Conservation (phyloP, 1,140 invertebrate species). For the Thalassaphorura encarpata region DNA sequence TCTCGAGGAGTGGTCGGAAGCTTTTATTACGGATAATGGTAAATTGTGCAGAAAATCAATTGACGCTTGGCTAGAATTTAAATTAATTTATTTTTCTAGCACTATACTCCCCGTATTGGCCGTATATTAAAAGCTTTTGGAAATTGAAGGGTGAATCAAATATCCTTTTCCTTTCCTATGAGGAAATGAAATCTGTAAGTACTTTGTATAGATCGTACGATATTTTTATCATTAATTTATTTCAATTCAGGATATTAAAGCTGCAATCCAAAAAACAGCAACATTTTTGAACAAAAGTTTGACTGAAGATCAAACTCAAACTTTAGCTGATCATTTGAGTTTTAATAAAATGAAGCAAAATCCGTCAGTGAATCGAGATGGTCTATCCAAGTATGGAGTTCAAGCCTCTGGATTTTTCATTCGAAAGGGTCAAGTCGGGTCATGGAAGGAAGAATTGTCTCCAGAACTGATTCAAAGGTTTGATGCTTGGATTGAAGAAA, state of each 20-base stretch:
- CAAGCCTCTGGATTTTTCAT: too few relatives aligned
- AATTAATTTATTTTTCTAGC: conserved; percentile 9
- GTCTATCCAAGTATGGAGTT: not conserved
- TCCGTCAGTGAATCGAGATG: conserved; percentile 51
- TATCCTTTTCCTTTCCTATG: conserved; percentile 26
- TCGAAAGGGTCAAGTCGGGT: conserved; percentile 18
- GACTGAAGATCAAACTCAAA: conserved; percentile 50
- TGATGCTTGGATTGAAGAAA: conserved; percentile 15
- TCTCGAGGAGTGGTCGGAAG: not conserved
- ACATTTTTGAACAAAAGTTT: conserved; percentile 58
- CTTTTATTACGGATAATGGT: conserved; percentile 11
- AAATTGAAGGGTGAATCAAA: conserved; percentile 18
- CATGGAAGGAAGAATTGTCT: conserved; percentile 16
- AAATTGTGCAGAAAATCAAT: too few relatives aligned
- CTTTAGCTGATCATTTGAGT: conserved; percentile 58
- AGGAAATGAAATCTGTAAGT: conserved; percentile 29
- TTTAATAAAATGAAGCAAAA: conserved; percentile 72
- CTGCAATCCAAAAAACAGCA: conserved; percentile 54
- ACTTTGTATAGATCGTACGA: too few relatives aligned
- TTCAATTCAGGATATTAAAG: conserved; percentile 49
- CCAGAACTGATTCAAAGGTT: conserved; percentile 46
- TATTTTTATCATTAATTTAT: too few relatives aligned
- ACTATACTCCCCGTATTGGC: conserved; percentile 24
- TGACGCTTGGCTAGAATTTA: too few relatives aligned
- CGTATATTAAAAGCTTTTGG: conserved; percentile 21